Percentiles rank a stretch among this genome's conserved stretches.
phyloP scores from a whole-genome alignment of 2,113 vertebrate species.

The Bufo gargarizans region DNA sequence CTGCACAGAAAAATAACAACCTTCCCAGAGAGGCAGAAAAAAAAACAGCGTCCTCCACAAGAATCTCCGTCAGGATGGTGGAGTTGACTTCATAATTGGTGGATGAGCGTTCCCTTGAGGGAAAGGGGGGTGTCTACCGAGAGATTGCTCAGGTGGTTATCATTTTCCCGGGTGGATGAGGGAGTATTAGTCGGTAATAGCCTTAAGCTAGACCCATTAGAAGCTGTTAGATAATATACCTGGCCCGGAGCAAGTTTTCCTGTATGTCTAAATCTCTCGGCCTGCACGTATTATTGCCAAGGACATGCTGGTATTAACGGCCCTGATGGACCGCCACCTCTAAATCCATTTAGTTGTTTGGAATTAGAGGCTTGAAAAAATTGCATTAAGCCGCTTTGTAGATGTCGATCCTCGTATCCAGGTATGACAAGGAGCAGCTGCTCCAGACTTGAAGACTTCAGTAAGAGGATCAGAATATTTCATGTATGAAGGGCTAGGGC shows the following conservation, averaged over 20 bases:
- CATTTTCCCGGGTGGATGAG: not conserved
- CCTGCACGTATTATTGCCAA: not conserved
- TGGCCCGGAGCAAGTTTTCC: not conserved
- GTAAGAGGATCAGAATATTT: not conserved
- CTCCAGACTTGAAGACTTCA: not conserved
- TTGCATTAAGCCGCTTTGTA: not conserved
- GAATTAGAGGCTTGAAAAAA: not conserved
- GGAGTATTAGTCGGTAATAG: slow-evolving; percentile 39
- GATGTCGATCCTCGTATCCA: not conserved
- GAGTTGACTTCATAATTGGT: slow-evolving; percentile 44
- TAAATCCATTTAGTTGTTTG: not conserved
- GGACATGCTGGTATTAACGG: not conserved
- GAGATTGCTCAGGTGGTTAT: slow-evolving; percentile 35
- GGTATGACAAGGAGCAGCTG: not conserved
- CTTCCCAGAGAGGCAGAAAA: not conserved
- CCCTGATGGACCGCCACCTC: not conserved
- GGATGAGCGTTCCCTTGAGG: not conserved
- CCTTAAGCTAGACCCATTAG: slow-evolving; percentile 46
- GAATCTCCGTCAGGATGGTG: not conserved
- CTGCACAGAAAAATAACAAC: slow-evolving; percentile 24
- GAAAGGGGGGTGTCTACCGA: not conserved
- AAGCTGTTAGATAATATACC: slow-evolving; percentile 30
- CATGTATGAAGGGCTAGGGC: not conserved
- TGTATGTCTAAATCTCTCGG: slow-evolving; percentile 14
- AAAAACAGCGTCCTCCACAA: not conserved